Evolutionary conservation across 2,888 invertebrate species (phyloP).

Genomic region (Graphium colonna): DNA sequence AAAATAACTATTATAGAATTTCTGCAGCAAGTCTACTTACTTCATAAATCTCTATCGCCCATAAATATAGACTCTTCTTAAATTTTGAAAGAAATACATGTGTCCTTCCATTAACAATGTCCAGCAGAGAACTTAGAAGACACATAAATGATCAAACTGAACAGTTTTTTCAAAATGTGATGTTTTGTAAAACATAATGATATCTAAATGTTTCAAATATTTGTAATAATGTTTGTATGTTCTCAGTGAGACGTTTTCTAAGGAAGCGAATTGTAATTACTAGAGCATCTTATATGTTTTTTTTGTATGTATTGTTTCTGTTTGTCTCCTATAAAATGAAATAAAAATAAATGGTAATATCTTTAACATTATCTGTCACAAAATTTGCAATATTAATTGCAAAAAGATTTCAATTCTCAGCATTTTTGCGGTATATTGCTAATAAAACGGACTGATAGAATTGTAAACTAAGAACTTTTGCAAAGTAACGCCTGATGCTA

Average conservation of each 20-base stretch:
- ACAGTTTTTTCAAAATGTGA: constrained; percentile 25
- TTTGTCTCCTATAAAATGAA: too few relatives aligned
- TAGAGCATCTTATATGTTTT: constrained; percentile 40
- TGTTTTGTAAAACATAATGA: constrained; percentile 37
- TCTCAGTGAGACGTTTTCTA: too few relatives aligned
- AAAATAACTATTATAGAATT: neutral
- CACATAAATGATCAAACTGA: too few relatives aligned
- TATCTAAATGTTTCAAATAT: constrained; percentile 33
- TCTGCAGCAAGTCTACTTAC: constrained; percentile 31
- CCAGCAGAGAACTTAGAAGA: constrained; percentile 35
- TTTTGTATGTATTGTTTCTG: too few relatives aligned
- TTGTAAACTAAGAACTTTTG: neutral
- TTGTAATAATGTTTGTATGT: constrained; percentile 39
- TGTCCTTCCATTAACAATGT: constrained; percentile 36
- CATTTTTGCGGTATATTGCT: too few relatives aligned
- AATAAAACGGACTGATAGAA: too few relatives aligned
- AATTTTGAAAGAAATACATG: constrained; percentile 46
- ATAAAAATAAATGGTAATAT: too few relatives aligned
- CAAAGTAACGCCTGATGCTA: too few relatives aligned
- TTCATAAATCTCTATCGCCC: constrained; percentile 53
- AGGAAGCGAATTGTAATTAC: too few relatives aligned
- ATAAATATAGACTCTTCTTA: constrained; percentile 45
- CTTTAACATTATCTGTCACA: too few relatives aligned
- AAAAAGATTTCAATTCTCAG: neutral
- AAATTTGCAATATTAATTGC: neutral